These are phyloP conservation scores for Cheiracanthium punctorium DNA, from an alignment of 2,888 invertebrate species.

Conservation along the genomic window DNA sequence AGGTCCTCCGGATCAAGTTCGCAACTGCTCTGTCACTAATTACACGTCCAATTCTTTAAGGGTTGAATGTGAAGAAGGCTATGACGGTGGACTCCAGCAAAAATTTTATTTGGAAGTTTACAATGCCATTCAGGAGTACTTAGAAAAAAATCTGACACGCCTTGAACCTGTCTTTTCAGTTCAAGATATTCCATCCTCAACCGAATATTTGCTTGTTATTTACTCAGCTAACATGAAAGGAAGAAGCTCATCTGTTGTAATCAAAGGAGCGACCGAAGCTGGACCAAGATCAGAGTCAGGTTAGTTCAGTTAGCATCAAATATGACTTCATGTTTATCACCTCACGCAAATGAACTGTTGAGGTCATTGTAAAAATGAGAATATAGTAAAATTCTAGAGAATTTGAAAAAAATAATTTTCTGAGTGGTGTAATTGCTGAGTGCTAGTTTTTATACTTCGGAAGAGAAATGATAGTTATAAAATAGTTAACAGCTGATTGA, in stretches of 20 bases:
- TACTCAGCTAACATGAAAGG: conserved; percentile 72
- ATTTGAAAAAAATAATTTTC: too few species aligned
- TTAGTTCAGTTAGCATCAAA: too few species aligned
- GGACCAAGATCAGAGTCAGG: conserved; percentile 62
- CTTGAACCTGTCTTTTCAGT: conserved; percentile 71
- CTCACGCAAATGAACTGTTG: too few species aligned
- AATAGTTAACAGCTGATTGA: too few species aligned
- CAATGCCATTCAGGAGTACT: conserved; percentile 70
- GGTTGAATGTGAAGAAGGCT: conserved; percentile 72
- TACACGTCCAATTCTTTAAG: conserved; percentile 71
- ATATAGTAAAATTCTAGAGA: too few species aligned
- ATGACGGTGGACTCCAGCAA: conserved; percentile 72
- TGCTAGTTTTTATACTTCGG: too few species aligned
- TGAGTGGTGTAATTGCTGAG: too few species aligned
- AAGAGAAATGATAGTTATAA: too few species aligned
- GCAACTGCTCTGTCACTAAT: conserved; percentile 72
- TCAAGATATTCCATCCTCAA: conserved; percentile 70
- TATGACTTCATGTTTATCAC: too few species aligned
- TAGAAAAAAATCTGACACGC: conserved; percentile 71
- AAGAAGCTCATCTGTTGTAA: conserved; percentile 62
- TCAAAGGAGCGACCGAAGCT: conserved; percentile 68
- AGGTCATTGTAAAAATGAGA: too few species aligned
- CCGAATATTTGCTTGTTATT: conserved; percentile 71
- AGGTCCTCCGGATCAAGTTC: conserved; percentile 72
- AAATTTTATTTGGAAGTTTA: conserved; percentile 72